Evolutionary conservation across 2,113 vertebrate species (phyloP).

Genomic region (Fukomys damarensis): DNA sequence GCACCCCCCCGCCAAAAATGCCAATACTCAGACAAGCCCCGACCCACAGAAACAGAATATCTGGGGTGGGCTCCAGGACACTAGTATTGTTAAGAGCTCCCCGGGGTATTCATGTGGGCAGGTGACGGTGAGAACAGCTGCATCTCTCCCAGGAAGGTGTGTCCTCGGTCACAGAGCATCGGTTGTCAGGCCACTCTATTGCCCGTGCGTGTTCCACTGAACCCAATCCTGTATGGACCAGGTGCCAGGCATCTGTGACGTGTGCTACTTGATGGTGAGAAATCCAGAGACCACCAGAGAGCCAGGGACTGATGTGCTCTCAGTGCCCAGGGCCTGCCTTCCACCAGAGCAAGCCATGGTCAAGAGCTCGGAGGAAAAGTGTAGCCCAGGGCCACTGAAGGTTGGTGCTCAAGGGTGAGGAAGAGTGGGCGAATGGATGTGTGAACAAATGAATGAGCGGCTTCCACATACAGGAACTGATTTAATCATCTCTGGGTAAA

Average conservation of each 20-base stretch:
- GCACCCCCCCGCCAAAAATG: too few relatives aligned
- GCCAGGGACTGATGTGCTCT: background rate
- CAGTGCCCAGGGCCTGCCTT: background rate
- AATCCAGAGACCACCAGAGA: background rate
- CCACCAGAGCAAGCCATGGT: background rate
- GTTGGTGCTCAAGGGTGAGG: background rate
- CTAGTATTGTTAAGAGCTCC: background rate
- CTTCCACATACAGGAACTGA: background rate
- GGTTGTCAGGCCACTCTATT: background rate
- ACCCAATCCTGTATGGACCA: background rate
- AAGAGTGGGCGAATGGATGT: background rate
- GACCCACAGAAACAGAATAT: background rate
- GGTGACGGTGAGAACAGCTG: background rate
- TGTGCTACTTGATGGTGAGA: background rate
- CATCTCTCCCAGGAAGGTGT: background rate
- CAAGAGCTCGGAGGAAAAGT: background rate
- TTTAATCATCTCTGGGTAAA: too few relatives aligned
- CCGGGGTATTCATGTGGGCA: background rate
- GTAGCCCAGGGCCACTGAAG: fast-evolving
- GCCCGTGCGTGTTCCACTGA: fast-evolving
- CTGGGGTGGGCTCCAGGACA: background rate
- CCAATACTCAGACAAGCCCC: background rate
- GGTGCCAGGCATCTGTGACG: fast-evolving
- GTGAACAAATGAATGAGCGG: background rate
- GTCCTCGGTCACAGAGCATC: background rate